A percentile compares a stretch with the other conserved stretches of the same genome.
Conservation (phyloP, 2,113 vertebrate species). For the Strigops habroptila region DNA sequence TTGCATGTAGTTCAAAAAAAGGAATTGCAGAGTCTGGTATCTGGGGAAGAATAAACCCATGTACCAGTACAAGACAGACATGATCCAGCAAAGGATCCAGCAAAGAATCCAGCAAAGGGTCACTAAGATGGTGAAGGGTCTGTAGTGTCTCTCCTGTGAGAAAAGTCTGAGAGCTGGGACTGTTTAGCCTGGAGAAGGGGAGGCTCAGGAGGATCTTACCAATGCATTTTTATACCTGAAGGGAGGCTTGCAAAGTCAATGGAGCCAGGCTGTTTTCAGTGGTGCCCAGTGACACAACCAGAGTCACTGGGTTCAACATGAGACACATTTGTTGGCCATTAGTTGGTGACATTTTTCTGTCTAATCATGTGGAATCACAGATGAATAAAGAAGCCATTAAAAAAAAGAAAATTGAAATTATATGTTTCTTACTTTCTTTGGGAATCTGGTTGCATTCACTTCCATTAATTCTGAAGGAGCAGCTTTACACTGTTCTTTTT, state of each 20-base stretch:
- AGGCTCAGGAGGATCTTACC: neutral
- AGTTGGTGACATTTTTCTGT: neutral
- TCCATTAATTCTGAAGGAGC: neutral
- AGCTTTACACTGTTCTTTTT: neutral
- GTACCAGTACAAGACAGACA: accelerated
- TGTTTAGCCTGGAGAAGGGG: neutral
- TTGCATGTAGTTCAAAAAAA: neutral
- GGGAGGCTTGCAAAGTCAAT: neutral
- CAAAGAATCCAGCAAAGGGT: neutral
- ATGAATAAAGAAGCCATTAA: neutral
- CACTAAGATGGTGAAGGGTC: neutral
- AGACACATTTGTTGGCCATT: neutral
- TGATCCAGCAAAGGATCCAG: too few species aligned
- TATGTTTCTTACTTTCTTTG: neutral
- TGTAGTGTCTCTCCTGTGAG: neutral
- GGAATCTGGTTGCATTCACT: neutral
- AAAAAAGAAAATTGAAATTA: neutral
- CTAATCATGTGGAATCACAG: neutral
- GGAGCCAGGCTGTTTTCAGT: neutral
- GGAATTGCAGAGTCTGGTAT: neutral
- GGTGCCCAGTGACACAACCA: neutral
- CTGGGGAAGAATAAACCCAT: neutral
- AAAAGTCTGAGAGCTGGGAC: neutral
- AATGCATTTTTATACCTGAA: neutral
- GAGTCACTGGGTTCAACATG: neutral